Conservation (phyloP, 2,113 vertebrate species). For the Cinclus mexicanus region DNA sequence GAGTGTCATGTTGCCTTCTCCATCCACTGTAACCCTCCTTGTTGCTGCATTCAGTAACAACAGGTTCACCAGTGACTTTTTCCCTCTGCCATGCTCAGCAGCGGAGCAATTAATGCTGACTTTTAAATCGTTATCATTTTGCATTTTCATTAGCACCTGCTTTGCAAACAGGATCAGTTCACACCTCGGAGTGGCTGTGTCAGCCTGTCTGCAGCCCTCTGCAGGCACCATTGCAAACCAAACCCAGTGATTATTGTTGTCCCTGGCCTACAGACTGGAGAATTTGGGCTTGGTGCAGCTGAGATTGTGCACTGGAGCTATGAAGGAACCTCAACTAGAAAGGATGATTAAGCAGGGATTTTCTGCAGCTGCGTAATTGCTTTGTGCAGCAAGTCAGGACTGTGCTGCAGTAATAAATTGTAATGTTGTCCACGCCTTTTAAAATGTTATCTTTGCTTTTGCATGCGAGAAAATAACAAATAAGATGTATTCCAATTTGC, state of each 20-base stretch:
- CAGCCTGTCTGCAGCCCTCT: neutral
- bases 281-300: neutral
- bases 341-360: neutral
- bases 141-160: conserved; percentile 1
- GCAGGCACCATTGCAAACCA: neutral
- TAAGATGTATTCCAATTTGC: conserved; percentile 34
- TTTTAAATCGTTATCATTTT: neutral
- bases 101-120: neutral
- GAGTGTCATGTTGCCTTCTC: neutral
- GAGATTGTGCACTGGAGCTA: neutral
- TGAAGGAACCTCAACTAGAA: neutral
- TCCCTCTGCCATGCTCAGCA: neutral
- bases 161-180: neutral
- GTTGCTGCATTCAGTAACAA: neutral
- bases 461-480: neutral
- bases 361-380: neutral
- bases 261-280: fast-evolving
- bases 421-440: neutral
- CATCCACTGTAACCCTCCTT: neutral
- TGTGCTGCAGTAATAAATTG: conserved; percentile 31
- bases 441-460: neutral
- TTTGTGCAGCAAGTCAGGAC: neutral
- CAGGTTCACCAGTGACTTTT: neutral
- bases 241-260: neutral
- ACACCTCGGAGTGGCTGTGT: neutral